Evolutionary conservation across 2,888 invertebrate genomes (phyloP).

Genomic region (Perizoma flavofasciatum): DNA sequence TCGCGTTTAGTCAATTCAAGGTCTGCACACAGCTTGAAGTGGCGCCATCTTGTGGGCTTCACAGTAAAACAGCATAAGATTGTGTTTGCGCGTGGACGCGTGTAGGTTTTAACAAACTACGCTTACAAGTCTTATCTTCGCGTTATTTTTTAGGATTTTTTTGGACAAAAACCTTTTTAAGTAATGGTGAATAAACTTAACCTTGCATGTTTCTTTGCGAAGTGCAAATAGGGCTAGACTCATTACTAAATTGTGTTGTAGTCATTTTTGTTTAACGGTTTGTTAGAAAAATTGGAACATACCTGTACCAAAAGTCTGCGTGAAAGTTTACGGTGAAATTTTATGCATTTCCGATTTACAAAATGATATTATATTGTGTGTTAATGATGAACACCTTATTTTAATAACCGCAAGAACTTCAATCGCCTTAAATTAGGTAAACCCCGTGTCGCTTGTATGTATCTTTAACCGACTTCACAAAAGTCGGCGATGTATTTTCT

Average conservation of each 20-base stretch:
- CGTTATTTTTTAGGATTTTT: no score
- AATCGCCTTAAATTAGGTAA: neutral
- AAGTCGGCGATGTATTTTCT: conserved; percentile 1
- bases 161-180: no score
- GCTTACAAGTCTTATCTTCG: no score
- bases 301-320: conserved; percentile 7
- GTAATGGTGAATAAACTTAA: no score
- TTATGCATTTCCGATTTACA: conserved; percentile 16
- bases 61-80: no score
- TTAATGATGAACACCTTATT: conserved; percentile 7
- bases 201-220: no score
- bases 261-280: neutral
- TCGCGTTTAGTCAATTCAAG: no score
- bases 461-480: neutral
- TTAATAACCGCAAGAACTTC: conserved; percentile 7
- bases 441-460: conserved; percentile 1
- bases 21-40: no score
- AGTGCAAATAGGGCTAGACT: neutral
- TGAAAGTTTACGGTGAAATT: conserved; percentile 2
- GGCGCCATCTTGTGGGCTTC: no score
- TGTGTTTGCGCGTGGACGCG: no score
- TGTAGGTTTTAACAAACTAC: no score
- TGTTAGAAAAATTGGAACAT: neutral
- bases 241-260: no score
- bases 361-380: conserved; percentile 11